phyloP scores from a whole-genome alignment of 1,140 invertebrate species.

The Atta colombica region DNA sequence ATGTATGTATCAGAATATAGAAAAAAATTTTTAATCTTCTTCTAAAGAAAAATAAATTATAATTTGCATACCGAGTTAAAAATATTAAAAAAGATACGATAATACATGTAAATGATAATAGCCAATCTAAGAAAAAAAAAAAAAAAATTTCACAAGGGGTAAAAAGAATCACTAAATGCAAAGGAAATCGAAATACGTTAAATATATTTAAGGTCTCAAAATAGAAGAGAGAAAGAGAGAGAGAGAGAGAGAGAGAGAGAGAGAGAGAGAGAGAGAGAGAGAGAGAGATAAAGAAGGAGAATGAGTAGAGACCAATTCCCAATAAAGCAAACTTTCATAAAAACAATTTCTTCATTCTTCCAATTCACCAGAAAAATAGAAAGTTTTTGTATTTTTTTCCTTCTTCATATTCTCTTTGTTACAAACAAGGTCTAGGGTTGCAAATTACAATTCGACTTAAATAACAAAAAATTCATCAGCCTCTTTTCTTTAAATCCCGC shows the following conservation, averaged over 20 bases:
- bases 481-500: no score
- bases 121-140: neutral
- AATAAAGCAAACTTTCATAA: slow-evolving; percentile 78
- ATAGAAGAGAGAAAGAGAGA: neutral
- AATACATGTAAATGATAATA: neutral
- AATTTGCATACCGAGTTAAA: neutral
- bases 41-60: neutral
- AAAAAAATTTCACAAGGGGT: neutral
- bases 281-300: neutral
- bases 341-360: slow-evolving; percentile 74
- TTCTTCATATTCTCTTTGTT: neutral
- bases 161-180: neutral
- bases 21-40: neutral
- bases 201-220: neutral
- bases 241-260: slow-evolving; percentile 1
- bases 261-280: neutral
- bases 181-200: neutral
- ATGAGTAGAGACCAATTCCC: slow-evolving; percentile 44
- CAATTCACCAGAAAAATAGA: neutral
- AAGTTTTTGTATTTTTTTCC: slow-evolving; percentile 1
- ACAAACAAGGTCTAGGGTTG: slow-evolving; percentile 44
- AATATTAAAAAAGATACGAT: neutral
- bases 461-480: slow-evolving; percentile 23
- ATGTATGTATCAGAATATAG: neutral
- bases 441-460: slow-evolving; percentile 17